A percentile compares a stretch with the other conserved stretches of the same genome.
These are phyloP conservation scores for Nansenia antarctica DNA, from an alignment of 2,113 vertebrate genomes.

Conservation along the genomic window DNA sequence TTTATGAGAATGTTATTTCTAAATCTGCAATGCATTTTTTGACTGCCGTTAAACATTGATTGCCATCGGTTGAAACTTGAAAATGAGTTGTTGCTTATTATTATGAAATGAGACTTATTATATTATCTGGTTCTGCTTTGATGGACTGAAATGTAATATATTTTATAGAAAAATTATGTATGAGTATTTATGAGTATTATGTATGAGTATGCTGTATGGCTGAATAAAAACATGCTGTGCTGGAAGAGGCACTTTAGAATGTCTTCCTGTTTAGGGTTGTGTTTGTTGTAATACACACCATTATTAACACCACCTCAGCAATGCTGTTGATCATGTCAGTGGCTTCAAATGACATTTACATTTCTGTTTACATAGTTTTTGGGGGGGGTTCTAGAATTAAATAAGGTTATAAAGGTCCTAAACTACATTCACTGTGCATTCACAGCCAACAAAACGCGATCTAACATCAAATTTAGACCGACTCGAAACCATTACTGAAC, in stretches of 20 bases:
- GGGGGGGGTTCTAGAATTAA: too few relatives aligned
- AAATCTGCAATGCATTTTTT: constrained; percentile 58
- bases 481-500: too few relatives aligned
- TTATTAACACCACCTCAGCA: too few relatives aligned
- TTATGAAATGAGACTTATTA: constrained; percentile 65
- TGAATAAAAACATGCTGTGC: constrained; percentile 68
- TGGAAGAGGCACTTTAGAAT: constrained; percentile 20
- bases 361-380: too few relatives aligned
- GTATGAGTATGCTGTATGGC: constrained; percentile 66
- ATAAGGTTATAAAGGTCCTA: neutral
- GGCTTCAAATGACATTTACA: too few relatives aligned
- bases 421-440: neutral
- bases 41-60: constrained; percentile 54
- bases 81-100: constrained; percentile 66
- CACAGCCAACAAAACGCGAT: neutral
- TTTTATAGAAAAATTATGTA: constrained; percentile 65
- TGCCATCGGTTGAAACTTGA: constrained; percentile 70
- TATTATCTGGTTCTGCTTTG: constrained; percentile 74
- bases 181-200: too few relatives aligned
- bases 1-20: constrained; percentile 69
- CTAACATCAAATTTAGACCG: neutral
- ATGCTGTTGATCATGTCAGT: too few relatives aligned
- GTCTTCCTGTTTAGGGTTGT: neutral
- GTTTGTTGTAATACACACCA: too few relatives aligned
- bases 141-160: constrained; percentile 72